Conservation (phyloP, 2,888 invertebrate species). For the Parnassius mnemosyne region DNA sequence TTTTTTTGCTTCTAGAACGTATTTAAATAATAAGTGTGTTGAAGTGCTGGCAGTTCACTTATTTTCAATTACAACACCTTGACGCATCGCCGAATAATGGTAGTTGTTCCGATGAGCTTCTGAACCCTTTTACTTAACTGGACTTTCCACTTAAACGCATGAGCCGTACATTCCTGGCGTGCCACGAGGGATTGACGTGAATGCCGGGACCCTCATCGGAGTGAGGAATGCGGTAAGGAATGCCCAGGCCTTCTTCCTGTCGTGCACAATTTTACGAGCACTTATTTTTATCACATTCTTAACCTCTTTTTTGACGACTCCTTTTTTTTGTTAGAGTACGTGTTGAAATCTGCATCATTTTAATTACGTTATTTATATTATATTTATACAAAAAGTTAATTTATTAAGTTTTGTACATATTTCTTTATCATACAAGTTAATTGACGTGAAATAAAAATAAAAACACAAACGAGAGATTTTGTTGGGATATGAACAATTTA, state of each 20-base stretch:
- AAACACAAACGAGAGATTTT: too few species aligned
- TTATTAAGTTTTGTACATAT: too few species aligned
- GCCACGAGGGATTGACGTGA: slow-evolving; percentile 51
- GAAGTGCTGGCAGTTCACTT: not conserved
- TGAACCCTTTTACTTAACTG: slow-evolving; percentile 40
- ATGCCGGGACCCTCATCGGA: slow-evolving; percentile 46
- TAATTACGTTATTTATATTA: too few species aligned
- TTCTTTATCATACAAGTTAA: too few species aligned
- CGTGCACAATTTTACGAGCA: slow-evolving; percentile 26
- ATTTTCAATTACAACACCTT: slow-evolving; percentile 25
- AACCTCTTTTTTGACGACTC: slow-evolving; percentile 16
- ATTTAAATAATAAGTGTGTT: too few species aligned
- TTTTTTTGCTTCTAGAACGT: too few species aligned
- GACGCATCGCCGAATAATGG: slow-evolving; percentile 41
- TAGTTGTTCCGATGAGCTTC: slow-evolving; percentile 30
- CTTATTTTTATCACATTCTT: slow-evolving; percentile 28
- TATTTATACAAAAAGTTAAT: too few species aligned
- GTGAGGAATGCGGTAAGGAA: slow-evolving; percentile 63
- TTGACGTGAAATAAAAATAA: too few species aligned
- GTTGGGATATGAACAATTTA: too few species aligned
- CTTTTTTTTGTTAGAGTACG: slow-evolving; percentile 14
- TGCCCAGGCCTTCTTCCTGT: slow-evolving; percentile 50
- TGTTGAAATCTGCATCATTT: slow-evolving; percentile 5
- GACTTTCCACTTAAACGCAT: slow-evolving; percentile 51
- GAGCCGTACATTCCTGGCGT: slow-evolving; percentile 54